Evolutionary conservation across 1,140 invertebrate species (phyloP), one percentile per base, ranked within the genome.

Genomic region (Ctenoplectra terminalis): DNA sequence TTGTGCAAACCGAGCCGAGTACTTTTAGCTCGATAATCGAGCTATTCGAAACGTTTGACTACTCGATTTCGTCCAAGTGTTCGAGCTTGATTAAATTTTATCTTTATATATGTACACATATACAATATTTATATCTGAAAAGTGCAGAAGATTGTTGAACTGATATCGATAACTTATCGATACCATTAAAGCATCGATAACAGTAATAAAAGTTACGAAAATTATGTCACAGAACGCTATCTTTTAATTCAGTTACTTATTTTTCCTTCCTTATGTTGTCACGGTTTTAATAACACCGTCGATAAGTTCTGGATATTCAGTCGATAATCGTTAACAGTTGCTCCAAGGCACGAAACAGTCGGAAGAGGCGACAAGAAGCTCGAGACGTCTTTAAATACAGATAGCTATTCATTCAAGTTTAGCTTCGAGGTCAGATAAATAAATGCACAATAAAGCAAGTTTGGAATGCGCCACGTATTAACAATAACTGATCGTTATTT

Each of bases 321-420:
- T 58, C 20, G 40, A 34, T 17, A 20, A 54, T 40, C 17, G 56
- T 2, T 17, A 31, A 29, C 1, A 52, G 17, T 52, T 17, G 60
- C 23, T 61, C 20, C 34, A 20, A 37, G 23, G 23, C 29, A 29
- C 9, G 17, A 40, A n/a, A 31, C 29, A 37, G n/a, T 26, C 20
- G 23, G 2, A 52, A 63, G 31, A 50, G 26, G 11, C n/a, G 48
- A 48, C n/a, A 52, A 60, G 17, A 23, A 43, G 6, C 40, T 40
- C 3, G 26, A 52, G 40, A 52, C 31, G 37, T 40, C 48, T 56
- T 63, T 66, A 67, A 73, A 54, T 72, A 69, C 52, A 50, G 29
- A 61, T 82, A 52, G 26, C 69, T 78, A 74, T 73, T 83, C 81
- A 70, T 80, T 82, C 69, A 66, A 61, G 66, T 67, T 43, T 40